phyloP scores from a whole-genome alignment of 2,797 vertebrate genomes.

The Fistularia tabacaria region DNA sequence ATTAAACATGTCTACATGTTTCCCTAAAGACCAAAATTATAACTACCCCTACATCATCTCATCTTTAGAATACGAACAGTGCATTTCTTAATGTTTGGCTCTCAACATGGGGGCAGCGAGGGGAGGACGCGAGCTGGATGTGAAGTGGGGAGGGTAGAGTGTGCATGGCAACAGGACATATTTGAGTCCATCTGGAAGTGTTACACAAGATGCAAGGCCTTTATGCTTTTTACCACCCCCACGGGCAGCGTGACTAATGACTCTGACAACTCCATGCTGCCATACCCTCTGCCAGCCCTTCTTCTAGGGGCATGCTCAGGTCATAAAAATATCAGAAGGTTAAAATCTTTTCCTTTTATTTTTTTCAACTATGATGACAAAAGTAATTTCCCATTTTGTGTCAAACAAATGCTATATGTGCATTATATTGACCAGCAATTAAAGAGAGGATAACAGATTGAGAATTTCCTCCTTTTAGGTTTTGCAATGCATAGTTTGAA shows the following conservation, averaged over 20 bases:
- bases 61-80: constrained; percentile 60
- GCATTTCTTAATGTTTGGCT: constrained; percentile 70
- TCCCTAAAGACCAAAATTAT: constrained; percentile 59
- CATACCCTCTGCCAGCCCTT: constrained; percentile 35
- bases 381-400: constrained; percentile 52
- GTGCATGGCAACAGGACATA: constrained; percentile 21
- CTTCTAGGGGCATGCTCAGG: constrained; percentile 64
- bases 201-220: constrained; percentile 31
- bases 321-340: constrained; percentile 58
- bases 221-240: constrained; percentile 28
- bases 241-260: constrained; percentile 29
- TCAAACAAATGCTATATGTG: constrained; percentile 69
- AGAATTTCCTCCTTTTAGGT: constrained; percentile 50
- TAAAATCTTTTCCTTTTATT: constrained; percentile 34
- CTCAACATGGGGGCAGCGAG: constrained; percentile 43
- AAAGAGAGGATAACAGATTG: constrained; percentile 44
- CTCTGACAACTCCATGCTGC: background rate
- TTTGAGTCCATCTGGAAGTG: constrained; percentile 45
- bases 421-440: constrained; percentile 65
- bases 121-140: constrained; percentile 45
- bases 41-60: constrained; percentile 52
- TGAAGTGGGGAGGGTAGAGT: constrained; percentile 34
- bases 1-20: constrained; percentile 56
- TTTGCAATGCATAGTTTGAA: constrained; percentile 77
- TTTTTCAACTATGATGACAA: constrained; percentile 64